Conservation (phyloP, 2,888 invertebrate genomes). For the Eristalis intricaria region DNA sequence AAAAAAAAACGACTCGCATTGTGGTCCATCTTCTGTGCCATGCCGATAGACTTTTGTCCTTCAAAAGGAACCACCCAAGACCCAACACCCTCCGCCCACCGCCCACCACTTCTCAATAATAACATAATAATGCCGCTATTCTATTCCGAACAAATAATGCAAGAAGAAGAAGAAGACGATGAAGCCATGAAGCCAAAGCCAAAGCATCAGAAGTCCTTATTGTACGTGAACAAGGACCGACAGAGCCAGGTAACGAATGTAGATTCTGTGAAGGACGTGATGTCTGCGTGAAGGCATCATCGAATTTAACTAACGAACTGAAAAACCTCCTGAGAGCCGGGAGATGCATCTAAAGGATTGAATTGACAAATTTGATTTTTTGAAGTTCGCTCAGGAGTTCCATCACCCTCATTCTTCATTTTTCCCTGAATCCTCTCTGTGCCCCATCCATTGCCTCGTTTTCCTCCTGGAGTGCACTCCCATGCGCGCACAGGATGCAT, state of each 20-base stretch:
- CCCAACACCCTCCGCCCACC: too few relatives aligned
- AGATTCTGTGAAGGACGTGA: conserved; percentile 65
- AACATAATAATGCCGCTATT: conserved; percentile 62
- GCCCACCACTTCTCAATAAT: conserved; percentile 51
- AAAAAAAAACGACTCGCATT: not conserved
- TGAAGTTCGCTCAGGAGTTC: conserved; percentile 21
- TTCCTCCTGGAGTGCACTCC: not conserved
- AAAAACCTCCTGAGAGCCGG: conserved; percentile 49
- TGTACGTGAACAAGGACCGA: conserved; percentile 68
- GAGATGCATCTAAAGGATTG: conserved; percentile 70
- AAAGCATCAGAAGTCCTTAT: conserved; percentile 46
- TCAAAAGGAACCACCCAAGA: not conserved
- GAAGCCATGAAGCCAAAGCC: not conserved
- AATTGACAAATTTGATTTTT: conserved; percentile 64
- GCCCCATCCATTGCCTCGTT: not conserved
- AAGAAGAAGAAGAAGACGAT: conserved; percentile 14
- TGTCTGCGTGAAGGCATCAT: conserved; percentile 60
- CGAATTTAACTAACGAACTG: conserved; percentile 71
- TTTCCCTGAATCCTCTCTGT: not conserved
- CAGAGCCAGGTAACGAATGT: conserved; percentile 67
- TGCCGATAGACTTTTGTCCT: not conserved
- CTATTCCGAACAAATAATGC: conserved; percentile 66
- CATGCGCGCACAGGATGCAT: conserved; percentile 6
- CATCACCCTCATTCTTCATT: not conserved
- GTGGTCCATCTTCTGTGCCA: not conserved